Base-by-base conservation (phyloP, 2,113 vertebrate species). In the Tragelaphus imberbis region DNA sequence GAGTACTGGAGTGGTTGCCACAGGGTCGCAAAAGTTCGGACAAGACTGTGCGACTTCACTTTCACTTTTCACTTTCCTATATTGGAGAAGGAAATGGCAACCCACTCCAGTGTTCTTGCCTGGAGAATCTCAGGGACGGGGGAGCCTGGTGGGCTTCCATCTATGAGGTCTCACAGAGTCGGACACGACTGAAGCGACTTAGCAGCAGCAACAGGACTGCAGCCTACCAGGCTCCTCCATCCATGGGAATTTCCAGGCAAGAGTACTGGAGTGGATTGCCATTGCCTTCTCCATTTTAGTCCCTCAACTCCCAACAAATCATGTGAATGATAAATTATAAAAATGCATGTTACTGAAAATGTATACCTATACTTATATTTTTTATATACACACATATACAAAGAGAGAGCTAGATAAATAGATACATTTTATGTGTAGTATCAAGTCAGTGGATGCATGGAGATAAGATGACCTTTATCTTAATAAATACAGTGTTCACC, bases 391-490 rank as follows among this genome's bases (percentile, higher is more conserved):
- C 11, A 33, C 23, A 15, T 77, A 77, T 51, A 13, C 44, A 82
- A 68, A 68, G 12, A 97, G 2, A 61, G 23, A 36, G 33, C 19
- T 28, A 87, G 30, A 68, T 95, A 90, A 84, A 96, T 91, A 90
- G 88, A 61, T 36, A 1, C 2, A 44, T 17, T 96, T 44, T 86
- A 75, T 30, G 85, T 90, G 23, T 58, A 15, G n/a, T 36, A 84
- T 88, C 12, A 49, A 96, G 61, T 49, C 59, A 68, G 88, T 27
- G 8, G 8, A 89, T 3, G 3, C 15, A 65, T 15, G 25, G 27
- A 81, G 13, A 87, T 84, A 95, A 71, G 61, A 0, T 87, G 92
- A 97, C 44, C 94, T 98, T 98, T 98, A 90, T 95, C n/a, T 97
- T 98, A 98, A 97, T 97, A 96, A 90, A 91, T 14, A 55, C 40